Conservation (phyloP, 2,113 vertebrate genomes). For the Ardeotis arabs region DNA sequence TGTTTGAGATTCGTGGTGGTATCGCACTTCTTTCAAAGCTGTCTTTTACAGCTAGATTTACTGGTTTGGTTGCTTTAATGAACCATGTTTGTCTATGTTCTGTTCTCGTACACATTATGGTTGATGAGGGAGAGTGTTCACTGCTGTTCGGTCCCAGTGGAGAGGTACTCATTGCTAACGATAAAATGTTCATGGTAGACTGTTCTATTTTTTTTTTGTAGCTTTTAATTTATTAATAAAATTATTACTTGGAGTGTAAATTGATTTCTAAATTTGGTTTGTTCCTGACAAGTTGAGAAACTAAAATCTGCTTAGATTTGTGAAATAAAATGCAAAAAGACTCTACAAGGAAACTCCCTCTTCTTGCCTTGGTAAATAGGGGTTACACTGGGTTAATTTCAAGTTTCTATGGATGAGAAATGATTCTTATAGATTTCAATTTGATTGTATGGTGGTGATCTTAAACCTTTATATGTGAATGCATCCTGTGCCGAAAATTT, state of each 20-base stretch:
- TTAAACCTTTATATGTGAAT: not conserved
- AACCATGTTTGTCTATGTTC: not conserved
- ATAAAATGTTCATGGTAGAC: not conserved
- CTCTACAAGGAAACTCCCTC: not conserved
- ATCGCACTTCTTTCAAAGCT: not conserved
- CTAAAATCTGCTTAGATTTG: not conserved
- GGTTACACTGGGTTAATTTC: not conserved
- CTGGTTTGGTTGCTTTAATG: not conserved
- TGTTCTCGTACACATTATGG: not conserved
- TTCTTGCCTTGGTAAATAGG: not conserved
- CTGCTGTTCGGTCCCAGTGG: not conserved
- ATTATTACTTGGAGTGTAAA: not conserved
- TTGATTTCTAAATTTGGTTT: not conserved
- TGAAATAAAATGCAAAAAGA: not conserved
- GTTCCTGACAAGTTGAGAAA: not conserved
- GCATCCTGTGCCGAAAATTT: not conserved
- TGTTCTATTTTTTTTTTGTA: not conserved
- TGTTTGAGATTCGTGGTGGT: not conserved
- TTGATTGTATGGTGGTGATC: not conserved
- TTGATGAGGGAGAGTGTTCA: not conserved
- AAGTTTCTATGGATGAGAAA: not conserved
- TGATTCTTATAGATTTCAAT: not conserved
- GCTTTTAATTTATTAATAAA: slow-evolving; percentile 12
- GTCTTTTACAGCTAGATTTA: not conserved
- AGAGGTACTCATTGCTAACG: not conserved